Percentiles rank a stretch among this genome's conserved stretches.
These are phyloP conservation scores for Epinotia ramella DNA, from an alignment of 2,888 invertebrate species.

Conservation along the genomic window DNA sequence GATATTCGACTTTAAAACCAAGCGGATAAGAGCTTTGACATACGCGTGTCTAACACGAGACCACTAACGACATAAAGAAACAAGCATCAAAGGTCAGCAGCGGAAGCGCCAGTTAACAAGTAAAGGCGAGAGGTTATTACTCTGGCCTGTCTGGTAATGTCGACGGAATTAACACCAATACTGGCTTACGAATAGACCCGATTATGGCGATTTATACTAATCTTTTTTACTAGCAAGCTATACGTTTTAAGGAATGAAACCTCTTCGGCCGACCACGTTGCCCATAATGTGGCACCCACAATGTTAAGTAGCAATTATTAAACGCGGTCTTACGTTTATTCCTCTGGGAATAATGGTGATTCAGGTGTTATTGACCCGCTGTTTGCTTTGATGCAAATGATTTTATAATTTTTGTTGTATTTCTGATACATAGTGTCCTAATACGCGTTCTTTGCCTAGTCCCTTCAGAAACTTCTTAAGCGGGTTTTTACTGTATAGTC, in stretches of 20 bases:
- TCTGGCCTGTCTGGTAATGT: conserved; percentile 52
- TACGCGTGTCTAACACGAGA: not conserved
- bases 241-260: no score
- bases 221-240: no score
- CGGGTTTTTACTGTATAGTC: no score
- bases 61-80: conserved; percentile 41
- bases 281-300: no score
- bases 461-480: no score
- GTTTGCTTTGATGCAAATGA: not conserved
- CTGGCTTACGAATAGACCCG: conserved; percentile 14
- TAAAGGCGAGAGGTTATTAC: conserved; percentile 55
- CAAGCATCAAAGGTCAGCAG: conserved; percentile 51
- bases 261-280: no score
- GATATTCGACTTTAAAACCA: not conserved
- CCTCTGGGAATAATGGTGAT: not conserved
- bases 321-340: not conserved
- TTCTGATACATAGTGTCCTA: not conserved
- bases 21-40: not conserved
- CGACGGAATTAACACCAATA: conserved; percentile 50
- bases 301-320: no score
- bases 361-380: not conserved
- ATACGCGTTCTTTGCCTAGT: not conserved
- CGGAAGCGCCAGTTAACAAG: conserved; percentile 62
- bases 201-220: no score
- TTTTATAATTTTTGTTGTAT: not conserved